These are phyloP conservation scores for Schrankia costaestrigalis DNA, from an alignment of 2,888 invertebrate species.

Conservation along the genomic window DNA sequence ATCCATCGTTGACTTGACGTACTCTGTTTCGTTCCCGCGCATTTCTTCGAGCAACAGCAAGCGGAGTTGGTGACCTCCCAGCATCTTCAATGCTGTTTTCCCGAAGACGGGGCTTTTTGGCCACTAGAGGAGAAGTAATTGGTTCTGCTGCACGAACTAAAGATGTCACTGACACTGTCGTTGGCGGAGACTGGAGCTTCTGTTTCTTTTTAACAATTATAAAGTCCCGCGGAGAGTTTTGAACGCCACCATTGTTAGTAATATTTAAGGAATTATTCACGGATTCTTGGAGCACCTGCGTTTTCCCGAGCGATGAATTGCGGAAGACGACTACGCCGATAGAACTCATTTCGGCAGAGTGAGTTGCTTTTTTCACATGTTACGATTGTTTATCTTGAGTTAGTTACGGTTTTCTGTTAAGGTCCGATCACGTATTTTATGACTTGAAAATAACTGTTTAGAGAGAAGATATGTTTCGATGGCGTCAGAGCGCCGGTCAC, in stretches of 20 bases:
- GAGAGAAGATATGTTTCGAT: conserved; percentile 47
- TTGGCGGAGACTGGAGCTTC: conserved; percentile 59
- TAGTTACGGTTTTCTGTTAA: conserved; percentile 42
- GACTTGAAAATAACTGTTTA: conserved; percentile 39
- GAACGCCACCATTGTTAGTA: conserved; percentile 63
- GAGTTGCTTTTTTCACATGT: conserved; percentile 66
- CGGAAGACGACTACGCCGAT: conserved; percentile 82
- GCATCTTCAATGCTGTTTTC: conserved; percentile 72
- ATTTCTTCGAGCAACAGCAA: conserved; percentile 93
- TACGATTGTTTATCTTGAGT: conserved; percentile 53
- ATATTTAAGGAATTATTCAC: conserved; percentile 82
- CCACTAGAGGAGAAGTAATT: conserved; percentile 46
- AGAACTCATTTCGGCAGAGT: conserved; percentile 74
- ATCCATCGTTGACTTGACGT: conserved; percentile 95
- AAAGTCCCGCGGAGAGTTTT: conserved; percentile 70
- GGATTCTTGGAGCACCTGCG: conserved; percentile 84
- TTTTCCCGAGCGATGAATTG: conserved; percentile 79
- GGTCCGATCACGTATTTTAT: conserved; percentile 53
- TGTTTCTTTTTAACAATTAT: conserved; percentile 78
- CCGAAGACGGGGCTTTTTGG: conserved; percentile 58
- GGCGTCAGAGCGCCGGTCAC: conserved; percentile 75
- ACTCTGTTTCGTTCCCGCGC: conserved; percentile 96
- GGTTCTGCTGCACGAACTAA: conserved; percentile 63
- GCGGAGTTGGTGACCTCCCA: conserved; percentile 83
- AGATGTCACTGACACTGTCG: conserved; percentile 68